Conservation (phyloP, 2,113 vertebrate species). For the Sinocyclocheilus anophthalmus region DNA sequence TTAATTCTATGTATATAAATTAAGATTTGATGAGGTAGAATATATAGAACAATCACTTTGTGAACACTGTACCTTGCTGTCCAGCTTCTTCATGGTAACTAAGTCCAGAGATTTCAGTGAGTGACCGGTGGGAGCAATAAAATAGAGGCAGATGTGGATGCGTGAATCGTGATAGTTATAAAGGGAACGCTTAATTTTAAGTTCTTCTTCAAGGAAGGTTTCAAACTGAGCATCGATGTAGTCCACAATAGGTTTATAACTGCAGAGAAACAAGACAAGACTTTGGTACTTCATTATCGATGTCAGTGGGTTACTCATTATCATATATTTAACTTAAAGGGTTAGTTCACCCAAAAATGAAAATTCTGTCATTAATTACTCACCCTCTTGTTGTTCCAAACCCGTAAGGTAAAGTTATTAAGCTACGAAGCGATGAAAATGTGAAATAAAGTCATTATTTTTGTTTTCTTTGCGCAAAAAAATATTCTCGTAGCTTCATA, state of each 20-base stretch:
- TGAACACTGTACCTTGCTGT: constrained; percentile 85
- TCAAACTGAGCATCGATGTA: constrained; percentile 97
- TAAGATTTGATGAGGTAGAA: no score
- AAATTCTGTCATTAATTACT: no score
- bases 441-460: no score
- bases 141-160: constrained; percentile 94
- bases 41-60: background rate
- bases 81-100: constrained; percentile 96
- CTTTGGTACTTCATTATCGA: background rate
- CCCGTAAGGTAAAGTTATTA: no score
- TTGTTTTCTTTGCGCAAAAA: no score
- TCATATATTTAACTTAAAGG: background rate
- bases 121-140: constrained; percentile 92
- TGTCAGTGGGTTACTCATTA: background rate
- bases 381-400: no score
- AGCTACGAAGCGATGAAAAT: no score
- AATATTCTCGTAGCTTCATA: no score
- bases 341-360: no score
- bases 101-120: constrained; percentile 94
- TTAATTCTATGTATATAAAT: background rate
- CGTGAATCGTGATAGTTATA: constrained; percentile 90
- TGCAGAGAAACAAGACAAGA: constrained; percentile 72
- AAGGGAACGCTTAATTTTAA: constrained; percentile 93
- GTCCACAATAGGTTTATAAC: constrained; percentile 94
- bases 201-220: constrained; percentile 92